Base-by-base conservation (phyloP, 2,888 invertebrate species). In the Temnothorax ravouxi region DNA sequence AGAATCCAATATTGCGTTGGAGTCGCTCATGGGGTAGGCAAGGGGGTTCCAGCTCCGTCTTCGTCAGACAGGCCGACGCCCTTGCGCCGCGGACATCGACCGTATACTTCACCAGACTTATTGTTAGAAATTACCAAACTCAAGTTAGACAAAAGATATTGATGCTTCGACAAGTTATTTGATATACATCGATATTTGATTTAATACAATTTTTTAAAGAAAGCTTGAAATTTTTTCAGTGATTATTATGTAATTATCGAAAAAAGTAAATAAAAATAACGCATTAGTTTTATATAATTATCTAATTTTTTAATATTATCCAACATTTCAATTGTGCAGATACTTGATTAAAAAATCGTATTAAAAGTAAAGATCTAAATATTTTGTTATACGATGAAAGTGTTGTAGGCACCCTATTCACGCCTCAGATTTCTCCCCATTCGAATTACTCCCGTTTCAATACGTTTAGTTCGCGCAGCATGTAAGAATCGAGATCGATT, bases 31-130 rank as follows among this genome's bases (percentile, higher is more conserved):
- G 62, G 61, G 62, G 81, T 77, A 56, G 76, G 38, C 18, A 59
- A 47, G 61, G 77, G 79, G 79, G 66, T 61, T 50, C 21, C 25
- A 75, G 21, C 74, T 50, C 52, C 72, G 52, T 82, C 85, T 85
- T 75, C 61, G 84, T 85, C 66, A 47, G 80, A 61, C 85, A 41
- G 79, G 86, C 86, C 90, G 84, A 87, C 89, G 89, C 88, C 90
- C 90, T 86, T 71, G 72, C 84, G 66, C 61, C 52, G 38, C 79
- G 88, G 85, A 84, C 87, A 87, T 88, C 88, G 88, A 86, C 84
- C 83, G 83, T 90, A 64, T n/a, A 64, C 59, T 38, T 80, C 85
- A 41, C 64, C 83, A 81, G 64, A 85, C 83, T 66, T 66, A 29
- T n/a, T n/a, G n/a, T n/a, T n/a, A 29, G 18, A 47, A 44, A 59